These are phyloP conservation scores for Amblyjoppa proteus DNA, from an alignment of 2,888 invertebrate genomes.

Conservation along the genomic window DNA sequence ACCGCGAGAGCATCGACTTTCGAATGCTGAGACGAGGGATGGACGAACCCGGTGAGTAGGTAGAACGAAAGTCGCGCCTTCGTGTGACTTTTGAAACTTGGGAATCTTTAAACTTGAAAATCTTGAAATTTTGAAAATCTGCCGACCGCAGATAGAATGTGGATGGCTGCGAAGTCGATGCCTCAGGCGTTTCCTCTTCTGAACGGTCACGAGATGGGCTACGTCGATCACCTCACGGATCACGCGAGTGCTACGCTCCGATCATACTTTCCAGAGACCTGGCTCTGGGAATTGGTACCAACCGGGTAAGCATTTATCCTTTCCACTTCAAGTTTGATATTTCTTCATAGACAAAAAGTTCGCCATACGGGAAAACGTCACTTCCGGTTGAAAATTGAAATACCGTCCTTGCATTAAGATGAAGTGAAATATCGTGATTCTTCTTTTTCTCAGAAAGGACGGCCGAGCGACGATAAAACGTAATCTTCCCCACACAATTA, in stretches of 20 bases:
- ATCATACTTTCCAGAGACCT: constrained; percentile 88
- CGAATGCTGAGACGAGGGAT: constrained; percentile 70
- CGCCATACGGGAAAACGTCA: no score
- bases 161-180: constrained; percentile 78
- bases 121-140: no score
- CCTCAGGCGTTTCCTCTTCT: constrained; percentile 79
- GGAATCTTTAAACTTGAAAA: no score
- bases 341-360: no score
- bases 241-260: constrained; percentile 80
- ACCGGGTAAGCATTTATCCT: constrained; percentile 81
- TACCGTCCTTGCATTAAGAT: not conserved
- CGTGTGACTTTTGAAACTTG: no score
- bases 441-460: constrained; percentile 77
- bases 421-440: not conserved
- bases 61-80: not conserved
- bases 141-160: constrained; percentile 73
- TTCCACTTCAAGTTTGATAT: not conserved
- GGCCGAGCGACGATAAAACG: constrained; percentile 83
- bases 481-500: constrained; percentile 87
- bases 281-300: constrained; percentile 88
- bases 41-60: constrained; percentile 75
- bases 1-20: constrained; percentile 67
- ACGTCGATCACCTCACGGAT: constrained; percentile 78
- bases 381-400: no score
- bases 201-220: constrained; percentile 77